phyloP scores from a whole-genome alignment of 1,140 invertebrate genomes.

The Pachypeltis micranthus region DNA sequence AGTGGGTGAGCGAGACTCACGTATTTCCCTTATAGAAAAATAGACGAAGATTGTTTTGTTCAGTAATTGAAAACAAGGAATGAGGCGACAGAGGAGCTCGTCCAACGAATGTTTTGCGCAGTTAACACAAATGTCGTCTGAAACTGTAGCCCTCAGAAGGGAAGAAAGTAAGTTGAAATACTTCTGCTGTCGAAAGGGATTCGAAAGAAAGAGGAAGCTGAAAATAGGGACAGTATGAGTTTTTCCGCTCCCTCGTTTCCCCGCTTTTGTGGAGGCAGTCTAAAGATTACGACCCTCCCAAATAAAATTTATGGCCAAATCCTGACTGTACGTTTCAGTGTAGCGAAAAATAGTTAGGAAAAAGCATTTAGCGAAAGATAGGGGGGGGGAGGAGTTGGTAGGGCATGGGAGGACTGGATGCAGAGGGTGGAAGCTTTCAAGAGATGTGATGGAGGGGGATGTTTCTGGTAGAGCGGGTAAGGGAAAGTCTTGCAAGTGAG shows the following conservation, averaged over 20 bases:
- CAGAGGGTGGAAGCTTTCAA: not conserved
- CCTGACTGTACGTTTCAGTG: not conserved
- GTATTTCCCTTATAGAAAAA: too few species aligned
- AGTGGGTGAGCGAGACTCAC: too few species aligned
- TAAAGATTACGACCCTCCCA: not conserved
- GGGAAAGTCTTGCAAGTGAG: not conserved
- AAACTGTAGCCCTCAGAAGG: too few species aligned
- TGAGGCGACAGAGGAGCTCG: too few species aligned
- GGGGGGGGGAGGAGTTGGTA: too few species aligned
- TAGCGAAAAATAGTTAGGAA: slow-evolving; percentile 9
- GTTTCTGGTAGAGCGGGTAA: not conserved
- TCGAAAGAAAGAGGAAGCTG: not conserved
- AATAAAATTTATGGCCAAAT: not conserved
- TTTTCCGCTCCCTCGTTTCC: not conserved
- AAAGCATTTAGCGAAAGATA: slow-evolving; percentile 4
- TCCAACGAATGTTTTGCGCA: too few species aligned
- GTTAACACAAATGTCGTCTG: too few species aligned
- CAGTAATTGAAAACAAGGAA: too few species aligned
- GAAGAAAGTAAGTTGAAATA: too few species aligned
- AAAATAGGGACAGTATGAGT: not conserved
- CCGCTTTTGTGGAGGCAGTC: not conserved
- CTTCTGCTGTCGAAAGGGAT: too few species aligned
- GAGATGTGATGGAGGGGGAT: not conserved
- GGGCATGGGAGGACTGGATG: too few species aligned
- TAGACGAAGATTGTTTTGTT: too few species aligned